Conservation (phyloP, 1,140 invertebrate species). For the Hycleus phaleratus region DNA sequence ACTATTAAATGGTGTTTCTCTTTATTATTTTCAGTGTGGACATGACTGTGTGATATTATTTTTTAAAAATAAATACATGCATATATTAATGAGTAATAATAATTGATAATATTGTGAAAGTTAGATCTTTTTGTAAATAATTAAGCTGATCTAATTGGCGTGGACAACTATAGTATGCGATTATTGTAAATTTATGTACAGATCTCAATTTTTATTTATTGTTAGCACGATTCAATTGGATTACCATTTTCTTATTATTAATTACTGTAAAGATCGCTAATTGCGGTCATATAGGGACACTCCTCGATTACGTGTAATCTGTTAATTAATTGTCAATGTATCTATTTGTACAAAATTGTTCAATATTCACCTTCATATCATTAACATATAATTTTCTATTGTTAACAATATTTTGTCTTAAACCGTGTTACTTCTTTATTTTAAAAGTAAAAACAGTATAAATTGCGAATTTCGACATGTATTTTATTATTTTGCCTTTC, state of each 20-base stretch:
- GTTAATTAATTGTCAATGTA: slow-evolving; percentile 9
- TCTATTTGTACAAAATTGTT: slow-evolving; percentile 3
- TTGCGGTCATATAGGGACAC: too few species aligned
- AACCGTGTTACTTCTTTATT: slow-evolving; percentile 23
- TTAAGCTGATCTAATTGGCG: not conserved
- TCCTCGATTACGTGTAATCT: not conserved
- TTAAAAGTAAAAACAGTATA: slow-evolving; percentile 12
- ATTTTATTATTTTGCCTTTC: too few species aligned
- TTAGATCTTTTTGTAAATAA: not conserved
- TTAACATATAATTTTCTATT: slow-evolving; percentile 11
- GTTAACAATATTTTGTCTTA: slow-evolving; percentile 5
- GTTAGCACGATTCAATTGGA: slow-evolving; percentile 2
- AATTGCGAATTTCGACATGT: not conserved
- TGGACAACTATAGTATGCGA: not conserved
- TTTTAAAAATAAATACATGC: slow-evolving; percentile 12
- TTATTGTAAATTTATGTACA: slow-evolving; percentile 25
- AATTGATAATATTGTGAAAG: not conserved
- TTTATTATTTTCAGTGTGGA: slow-evolving; percentile 19
- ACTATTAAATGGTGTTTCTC: slow-evolving; percentile 14
- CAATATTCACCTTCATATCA: slow-evolving; percentile 7
- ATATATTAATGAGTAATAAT: not conserved
- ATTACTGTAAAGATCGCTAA: too few species aligned
- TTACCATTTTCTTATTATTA: too few species aligned
- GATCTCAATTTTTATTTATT: slow-evolving; percentile 25
- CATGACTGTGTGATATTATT: slow-evolving; percentile 35